Evolutionary conservation across 2,113 vertebrate species (phyloP), one percentile per base, ranked within the genome.

Genomic region (Vanacampus margaritifer): DNA sequence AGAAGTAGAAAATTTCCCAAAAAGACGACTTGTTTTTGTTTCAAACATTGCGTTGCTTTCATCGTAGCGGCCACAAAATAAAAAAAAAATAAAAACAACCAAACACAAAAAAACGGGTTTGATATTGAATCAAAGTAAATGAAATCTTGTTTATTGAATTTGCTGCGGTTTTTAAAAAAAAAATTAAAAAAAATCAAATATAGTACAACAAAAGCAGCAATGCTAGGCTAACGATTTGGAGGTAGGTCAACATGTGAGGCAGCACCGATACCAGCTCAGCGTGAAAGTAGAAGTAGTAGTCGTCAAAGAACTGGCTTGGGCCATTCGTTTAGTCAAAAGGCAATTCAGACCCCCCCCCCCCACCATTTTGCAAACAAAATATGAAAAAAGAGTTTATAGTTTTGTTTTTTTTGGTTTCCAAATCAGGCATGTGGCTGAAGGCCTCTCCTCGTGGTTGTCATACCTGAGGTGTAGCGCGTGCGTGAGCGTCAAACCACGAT

Each of bases 371-470:
- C 67, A 67, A 26, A 62, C 70, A 37, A 23, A n/a, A 37, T 12
- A n/a, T 37, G 35, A 21, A 36, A 39, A 36, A 36, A 21, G 37
- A n/a, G 5, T 23, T 5, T 14, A 23, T 59, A 64, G 65, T 45
- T 43, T 59, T 63, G 21, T 11, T 37, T 79, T 81, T 88, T 88
- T 87, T 87, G 89, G 89, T 82, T 85, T 79, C 75, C 84, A 61
- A 67, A 72, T 88, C 86, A 87, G 86, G 86, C 86, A 83, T 82
- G 26, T n/a, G 46, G 17, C 23, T 48, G 63, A 86, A 87, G 88
- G 83, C 83, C 83, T 80, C 84, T 82, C 85, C 81, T 80, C 86
- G 67, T 68, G 78, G 73, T 73, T 72, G 68, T 66, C 70, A 70
- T 76, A 86, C 81, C 86, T 84, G 84, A 87, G 88, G 81, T 77